Evolutionary conservation across 2,113 vertebrate genomes (phyloP).

Genomic region (Etia nguti): DNA sequence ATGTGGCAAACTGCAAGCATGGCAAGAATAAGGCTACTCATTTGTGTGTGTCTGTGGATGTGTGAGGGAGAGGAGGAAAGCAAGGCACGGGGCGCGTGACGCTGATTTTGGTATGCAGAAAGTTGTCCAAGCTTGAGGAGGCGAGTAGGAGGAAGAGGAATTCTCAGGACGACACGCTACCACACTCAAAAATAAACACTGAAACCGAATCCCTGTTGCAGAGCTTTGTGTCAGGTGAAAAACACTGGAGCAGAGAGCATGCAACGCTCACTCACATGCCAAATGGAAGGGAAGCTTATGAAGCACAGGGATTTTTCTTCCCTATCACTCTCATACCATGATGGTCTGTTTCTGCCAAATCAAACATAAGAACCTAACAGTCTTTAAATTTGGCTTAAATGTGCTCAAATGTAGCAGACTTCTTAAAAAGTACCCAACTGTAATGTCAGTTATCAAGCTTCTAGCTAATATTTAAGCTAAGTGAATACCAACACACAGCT

Average conservation of each 20-base stretch:
- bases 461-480: neutral
- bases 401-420: neutral
- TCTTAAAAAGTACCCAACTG: neutral
- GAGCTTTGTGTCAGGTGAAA: neutral
- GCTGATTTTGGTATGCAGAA: slow-evolving; percentile 32
- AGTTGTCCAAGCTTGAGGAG: slow-evolving; percentile 40
- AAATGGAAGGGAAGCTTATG: neutral
- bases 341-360: neutral
- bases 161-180: slow-evolving; percentile 41
- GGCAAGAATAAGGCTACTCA: neutral
- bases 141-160: slow-evolving; percentile 52
- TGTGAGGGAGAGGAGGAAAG: neutral
- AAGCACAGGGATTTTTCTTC: neutral
- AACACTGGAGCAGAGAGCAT: neutral
- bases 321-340: neutral
- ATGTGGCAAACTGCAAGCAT: slow-evolving; percentile 26
- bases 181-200: slow-evolving; percentile 54
- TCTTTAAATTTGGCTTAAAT: neutral
- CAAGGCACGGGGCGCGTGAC: neutral
- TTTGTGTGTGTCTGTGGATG: neutral
- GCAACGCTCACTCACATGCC: neutral
- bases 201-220: slow-evolving; percentile 29
- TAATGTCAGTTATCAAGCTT: neutral
- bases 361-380: neutral
- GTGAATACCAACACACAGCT: neutral